A percentile compares a stretch with the other conserved stretches of the same genome.
Conservation (phyloP, 2,888 invertebrate species). For the Diadromus collaris region DNA sequence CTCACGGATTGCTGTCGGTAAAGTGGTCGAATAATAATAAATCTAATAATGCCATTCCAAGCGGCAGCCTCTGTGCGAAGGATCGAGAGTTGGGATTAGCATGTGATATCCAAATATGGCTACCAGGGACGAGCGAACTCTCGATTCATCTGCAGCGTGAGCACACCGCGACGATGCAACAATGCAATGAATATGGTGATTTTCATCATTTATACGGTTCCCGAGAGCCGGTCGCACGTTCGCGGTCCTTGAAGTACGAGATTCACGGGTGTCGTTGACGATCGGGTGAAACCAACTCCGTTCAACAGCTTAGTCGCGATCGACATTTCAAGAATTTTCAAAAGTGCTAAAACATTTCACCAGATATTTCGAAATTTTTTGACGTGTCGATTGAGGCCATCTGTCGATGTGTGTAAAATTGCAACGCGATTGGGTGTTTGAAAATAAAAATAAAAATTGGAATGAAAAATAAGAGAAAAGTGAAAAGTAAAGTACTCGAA, state of each 20-base stretch:
- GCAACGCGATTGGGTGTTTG: background rate
- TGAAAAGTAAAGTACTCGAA: no score
- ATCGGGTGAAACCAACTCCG: conserved; percentile 58
- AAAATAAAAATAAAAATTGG: no score
- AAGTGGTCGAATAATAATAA: conserved; percentile 16
- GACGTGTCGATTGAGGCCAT: background rate
- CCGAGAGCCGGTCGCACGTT: conserved; percentile 62
- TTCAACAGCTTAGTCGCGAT: background rate
- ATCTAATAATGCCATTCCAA: conserved; percentile 33
- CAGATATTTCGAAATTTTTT: background rate
- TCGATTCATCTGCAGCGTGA: conserved; percentile 67
- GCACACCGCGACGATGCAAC: conserved; percentile 63
- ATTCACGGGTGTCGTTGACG: conserved; percentile 59
- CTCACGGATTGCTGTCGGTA: conserved; percentile 9
- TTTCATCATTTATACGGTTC: conserved; percentile 75
- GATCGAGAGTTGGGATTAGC: conserved; percentile 50
- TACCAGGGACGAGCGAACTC: conserved; percentile 22
- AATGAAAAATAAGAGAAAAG: no score
- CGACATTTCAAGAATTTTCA: background rate
- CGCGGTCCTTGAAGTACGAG: conserved; percentile 71
- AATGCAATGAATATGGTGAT: conserved; percentile 78
- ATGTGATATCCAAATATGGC: conserved; percentile 74
- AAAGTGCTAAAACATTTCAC: background rate
- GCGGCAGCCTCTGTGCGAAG: conserved; percentile 23
- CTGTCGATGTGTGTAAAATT: background rate